Base-by-base conservation (phyloP, 2,888 invertebrate genomes). In the Cerastoderma edule region DNA sequence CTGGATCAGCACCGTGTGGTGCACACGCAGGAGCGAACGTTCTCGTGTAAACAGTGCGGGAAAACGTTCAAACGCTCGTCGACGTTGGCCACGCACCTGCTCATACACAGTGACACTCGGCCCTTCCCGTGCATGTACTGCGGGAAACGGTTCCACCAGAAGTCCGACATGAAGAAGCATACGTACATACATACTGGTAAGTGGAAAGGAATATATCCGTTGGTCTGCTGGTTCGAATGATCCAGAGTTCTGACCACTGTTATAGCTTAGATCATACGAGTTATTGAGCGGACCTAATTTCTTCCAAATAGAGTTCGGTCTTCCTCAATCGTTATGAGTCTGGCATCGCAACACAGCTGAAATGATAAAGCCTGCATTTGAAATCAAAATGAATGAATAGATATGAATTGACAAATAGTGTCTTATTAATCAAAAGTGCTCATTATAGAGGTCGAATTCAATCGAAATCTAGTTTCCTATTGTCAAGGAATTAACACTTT, bases 131-230 rank as follows among this genome's bases (percentile, higher is more conserved):
- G 98, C 93, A 97, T 97, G 93, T 99, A 97, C 94, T 99, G 98
- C 93, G 98, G 98, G 75, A 99, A 99, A 93, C 94, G 98, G 88
- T 99, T 99, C 94, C 99, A 99, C 92, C 99, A 99, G 94, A 99
- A 99, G 93, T 98, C 97, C 68, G 99, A 99, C 93, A 99, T 99
- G 99, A 99, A 99, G 94, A 94, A 99, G 98, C 99, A 99, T 94
- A 99, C 98, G 33, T 99, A 99, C 92, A 99, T 97, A 83, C 97
- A 97, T 85, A 97, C 97, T 89, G 96, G 96, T 96, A 90, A 94
- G 94, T 53, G n/a, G 28, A 16, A 53, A 53, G 24, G 24, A 16
- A 53, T 53, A 16, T 22, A 16, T 53, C 24, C 24, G 22, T 16
- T 22, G 13, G n/a, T n/a, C 53, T 53, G 22, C 8, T 53, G 24